phyloP scores from a whole-genome alignment of 2,797 vertebrate species.

The Meriones psammophilus region DNA sequence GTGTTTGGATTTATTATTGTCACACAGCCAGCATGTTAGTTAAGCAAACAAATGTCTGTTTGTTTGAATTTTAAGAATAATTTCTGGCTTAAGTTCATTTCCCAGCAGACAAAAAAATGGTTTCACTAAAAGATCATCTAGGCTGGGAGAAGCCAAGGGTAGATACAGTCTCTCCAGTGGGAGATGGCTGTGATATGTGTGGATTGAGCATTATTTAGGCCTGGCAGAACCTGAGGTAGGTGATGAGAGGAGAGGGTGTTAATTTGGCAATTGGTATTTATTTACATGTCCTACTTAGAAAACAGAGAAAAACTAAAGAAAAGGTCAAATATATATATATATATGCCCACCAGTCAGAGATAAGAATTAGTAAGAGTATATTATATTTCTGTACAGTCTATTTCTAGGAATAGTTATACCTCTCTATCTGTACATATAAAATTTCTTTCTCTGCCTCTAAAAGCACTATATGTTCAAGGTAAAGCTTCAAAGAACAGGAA shows the following conservation, averaged over 20 bases:
- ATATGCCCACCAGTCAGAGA: background rate
- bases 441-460: slow-evolving; percentile 58
- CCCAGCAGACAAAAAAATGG: slow-evolving; percentile 57
- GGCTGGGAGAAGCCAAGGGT: background rate
- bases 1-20: slow-evolving; percentile 63
- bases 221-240: background rate
- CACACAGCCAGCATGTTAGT: slow-evolving; percentile 44
- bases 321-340: background rate
- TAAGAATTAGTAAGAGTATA: background rate
- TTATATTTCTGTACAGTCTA: slow-evolving; percentile 5
- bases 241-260: background rate
- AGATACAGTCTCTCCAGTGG: background rate
- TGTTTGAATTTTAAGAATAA: slow-evolving; percentile 72
- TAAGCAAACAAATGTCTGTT: slow-evolving; percentile 70
- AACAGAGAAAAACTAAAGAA: slow-evolving; percentile 57
- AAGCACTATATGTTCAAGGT: background rate
- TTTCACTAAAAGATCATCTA: background rate
- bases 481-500: slow-evolving; percentile 44
- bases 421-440: background rate
- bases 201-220: background rate
- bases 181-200: background rate
- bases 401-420: background rate
- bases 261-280: background rate
- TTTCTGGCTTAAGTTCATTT: slow-evolving; percentile 57
- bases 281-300: slow-evolving; percentile 17